Conservation (phyloP, 2,797 vertebrate species). For the Chelonia mydas region DNA sequence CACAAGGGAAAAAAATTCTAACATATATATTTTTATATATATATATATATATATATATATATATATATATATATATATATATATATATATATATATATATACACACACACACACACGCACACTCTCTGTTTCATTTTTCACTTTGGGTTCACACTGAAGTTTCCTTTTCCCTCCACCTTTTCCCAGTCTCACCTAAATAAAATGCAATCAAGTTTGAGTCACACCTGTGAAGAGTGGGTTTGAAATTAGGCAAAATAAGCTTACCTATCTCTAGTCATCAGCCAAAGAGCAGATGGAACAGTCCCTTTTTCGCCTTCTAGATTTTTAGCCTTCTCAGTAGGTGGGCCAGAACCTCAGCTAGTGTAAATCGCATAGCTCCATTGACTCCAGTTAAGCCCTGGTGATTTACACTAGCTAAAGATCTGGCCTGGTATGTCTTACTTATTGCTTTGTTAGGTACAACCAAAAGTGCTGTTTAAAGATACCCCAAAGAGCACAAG, state of each 20-base stretch:
- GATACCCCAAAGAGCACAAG: conserved; percentile 32
- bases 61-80: too few relatives aligned
- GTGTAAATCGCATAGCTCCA: background rate
- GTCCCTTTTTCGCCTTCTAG: background rate
- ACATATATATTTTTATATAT: too few relatives aligned
- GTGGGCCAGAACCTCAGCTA: background rate
- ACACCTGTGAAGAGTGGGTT: background rate
- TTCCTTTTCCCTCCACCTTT: background rate
- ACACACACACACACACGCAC: too few relatives aligned
- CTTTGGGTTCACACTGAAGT: background rate
- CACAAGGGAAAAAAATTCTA: background rate
- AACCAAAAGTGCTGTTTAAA: conserved; percentile 51
- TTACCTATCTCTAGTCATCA: background rate
- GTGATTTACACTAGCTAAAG: background rate
- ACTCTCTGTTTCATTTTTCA: too few relatives aligned
- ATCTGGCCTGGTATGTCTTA: background rate
- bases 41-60: too few relatives aligned
- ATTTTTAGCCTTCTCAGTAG: background rate
- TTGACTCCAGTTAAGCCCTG: background rate
- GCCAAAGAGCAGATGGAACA: background rate
- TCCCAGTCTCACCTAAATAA: conserved; percentile 12
- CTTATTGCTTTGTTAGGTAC: conserved; percentile 21
- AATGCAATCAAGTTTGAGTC: background rate
- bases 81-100: too few relatives aligned
- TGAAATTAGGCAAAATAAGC: background rate